Percentiles rank a stretch among this genome's conserved stretches.
Conservation (phyloP, 2,888 invertebrate species). For the Cyclophora punctaria region DNA sequence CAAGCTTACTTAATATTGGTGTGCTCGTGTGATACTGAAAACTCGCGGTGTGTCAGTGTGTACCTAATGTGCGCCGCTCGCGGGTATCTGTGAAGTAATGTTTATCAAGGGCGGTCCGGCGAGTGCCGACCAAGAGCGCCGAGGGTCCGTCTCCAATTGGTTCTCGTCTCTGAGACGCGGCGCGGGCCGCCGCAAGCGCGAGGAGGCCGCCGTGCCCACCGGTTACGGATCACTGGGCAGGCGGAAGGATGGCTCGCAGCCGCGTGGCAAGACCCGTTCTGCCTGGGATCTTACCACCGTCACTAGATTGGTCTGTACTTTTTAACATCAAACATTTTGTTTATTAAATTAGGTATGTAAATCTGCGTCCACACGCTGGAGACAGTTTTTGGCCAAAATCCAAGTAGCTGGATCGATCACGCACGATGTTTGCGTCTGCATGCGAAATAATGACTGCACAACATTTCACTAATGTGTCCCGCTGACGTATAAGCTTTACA, state of each 20-base stretch:
- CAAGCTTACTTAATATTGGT: slow-evolving; percentile 48
- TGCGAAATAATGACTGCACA: slow-evolving; percentile 47
- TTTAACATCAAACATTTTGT: slow-evolving; percentile 20
- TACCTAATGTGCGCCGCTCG: slow-evolving; percentile 52
- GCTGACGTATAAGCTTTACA: neutral
- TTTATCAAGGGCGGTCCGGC: slow-evolving; percentile 69
- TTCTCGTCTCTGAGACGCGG: slow-evolving; percentile 85
- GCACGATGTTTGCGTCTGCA: slow-evolving; percentile 48
- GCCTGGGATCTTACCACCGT: slow-evolving; percentile 78
- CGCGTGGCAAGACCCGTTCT: slow-evolving; percentile 68
- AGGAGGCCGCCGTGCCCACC: slow-evolving; percentile 51
- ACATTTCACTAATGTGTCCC: slow-evolving; percentile 22
- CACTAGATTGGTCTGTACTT: slow-evolving; percentile 73
- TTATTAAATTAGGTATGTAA: slow-evolving; percentile 14
- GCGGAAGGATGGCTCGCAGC: slow-evolving; percentile 61
- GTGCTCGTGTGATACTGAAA: slow-evolving; percentile 35
- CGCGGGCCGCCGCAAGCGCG: slow-evolving; percentile 61
- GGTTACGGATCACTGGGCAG: slow-evolving; percentile 72
- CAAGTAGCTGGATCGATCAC: slow-evolving; percentile 67
- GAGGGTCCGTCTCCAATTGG: slow-evolving; percentile 85
- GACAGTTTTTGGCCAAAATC: slow-evolving; percentile 56
- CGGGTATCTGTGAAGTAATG: slow-evolving; percentile 61
- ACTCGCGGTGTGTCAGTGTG: slow-evolving; percentile 39
- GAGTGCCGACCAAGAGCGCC: slow-evolving; percentile 75
- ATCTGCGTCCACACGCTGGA: slow-evolving; percentile 41